Percentiles rank a stretch among this genome's conserved stretches.
phyloP scores from a whole-genome alignment of 1,140 invertebrate genomes.

The Papilio polyxenes region DNA sequence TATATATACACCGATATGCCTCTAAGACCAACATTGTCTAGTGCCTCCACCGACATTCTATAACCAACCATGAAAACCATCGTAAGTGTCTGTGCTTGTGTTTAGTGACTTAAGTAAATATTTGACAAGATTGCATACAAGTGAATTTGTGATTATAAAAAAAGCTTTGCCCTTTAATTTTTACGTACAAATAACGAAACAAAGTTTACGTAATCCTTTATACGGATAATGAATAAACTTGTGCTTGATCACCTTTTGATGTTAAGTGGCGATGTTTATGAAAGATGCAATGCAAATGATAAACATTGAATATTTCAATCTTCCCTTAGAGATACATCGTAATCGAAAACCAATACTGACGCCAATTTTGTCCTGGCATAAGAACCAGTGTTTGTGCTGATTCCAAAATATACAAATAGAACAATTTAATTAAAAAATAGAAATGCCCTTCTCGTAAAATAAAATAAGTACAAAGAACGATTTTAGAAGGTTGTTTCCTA shows the following conservation, averaged over 20 bases:
- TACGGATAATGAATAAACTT: neutral
- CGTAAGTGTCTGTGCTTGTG: constrained; percentile 73
- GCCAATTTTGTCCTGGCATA: neutral
- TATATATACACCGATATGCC: constrained; percentile 75
- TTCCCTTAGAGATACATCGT: neutral
- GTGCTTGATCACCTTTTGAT: neutral
- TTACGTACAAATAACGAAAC: constrained; percentile 5
- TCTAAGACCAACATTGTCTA: constrained; percentile 75
- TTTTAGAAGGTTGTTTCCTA: neutral
- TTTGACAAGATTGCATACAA: neutral
- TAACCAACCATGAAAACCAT: constrained; percentile 74
- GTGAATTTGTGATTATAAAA: neutral
- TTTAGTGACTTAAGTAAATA: constrained; percentile 37
- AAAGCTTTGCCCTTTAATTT: constrained; percentile 19
- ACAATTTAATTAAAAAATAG: neutral
- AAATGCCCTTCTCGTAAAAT: neutral
- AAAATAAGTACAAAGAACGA: neutral
- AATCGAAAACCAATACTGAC: neutral
- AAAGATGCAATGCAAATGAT: neutral
- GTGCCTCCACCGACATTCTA: constrained; percentile 70
- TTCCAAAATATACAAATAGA: neutral
- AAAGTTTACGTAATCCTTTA: constrained; percentile 8
- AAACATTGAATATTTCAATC: neutral
- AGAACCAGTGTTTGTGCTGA: neutral
- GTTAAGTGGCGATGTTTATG: neutral